Evolutionary conservation across 2,113 vertebrate genomes (phyloP).

Genomic region (Ailuropoda melanoleuca): DNA sequence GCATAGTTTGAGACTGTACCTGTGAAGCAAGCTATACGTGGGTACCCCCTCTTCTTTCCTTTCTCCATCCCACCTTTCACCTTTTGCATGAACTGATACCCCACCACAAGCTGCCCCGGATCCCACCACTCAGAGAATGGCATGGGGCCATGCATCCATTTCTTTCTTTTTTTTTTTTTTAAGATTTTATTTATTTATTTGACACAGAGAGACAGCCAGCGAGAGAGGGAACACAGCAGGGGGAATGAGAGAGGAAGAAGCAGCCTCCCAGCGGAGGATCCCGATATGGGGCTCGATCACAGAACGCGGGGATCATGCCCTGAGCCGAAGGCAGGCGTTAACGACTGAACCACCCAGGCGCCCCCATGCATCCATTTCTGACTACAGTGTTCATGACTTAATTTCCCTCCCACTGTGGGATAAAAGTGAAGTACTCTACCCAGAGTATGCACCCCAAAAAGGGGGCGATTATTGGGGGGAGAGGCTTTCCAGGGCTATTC

Average conservation of each 20-base stretch:
- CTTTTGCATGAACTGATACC: neutral
- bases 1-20: neutral
- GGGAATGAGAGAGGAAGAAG: too few relatives aligned
- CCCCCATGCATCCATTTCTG: neutral
- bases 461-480: neutral
- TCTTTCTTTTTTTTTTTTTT: neutral
- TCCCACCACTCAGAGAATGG: fast-evolving
- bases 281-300: too few relatives aligned
- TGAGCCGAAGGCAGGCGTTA: too few relatives aligned
- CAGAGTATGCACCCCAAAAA: neutral
- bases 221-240: too few relatives aligned
- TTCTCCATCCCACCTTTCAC: neutral
- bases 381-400: neutral
- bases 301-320: too few relatives aligned
- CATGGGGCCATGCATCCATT: neutral
- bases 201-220: too few relatives aligned
- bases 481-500: neutral
- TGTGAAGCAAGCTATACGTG: neutral
- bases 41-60: neutral
- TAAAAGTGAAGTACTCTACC: neutral
- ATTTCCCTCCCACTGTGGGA: neutral
- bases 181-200: too few relatives aligned
- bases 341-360: too few relatives aligned
- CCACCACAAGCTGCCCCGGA: neutral
- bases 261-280: too few relatives aligned